Evolutionary conservation across 2,113 vertebrate species (phyloP), one percentile per base, ranked within the genome.

Genomic region (Vireo altiloquus): DNA sequence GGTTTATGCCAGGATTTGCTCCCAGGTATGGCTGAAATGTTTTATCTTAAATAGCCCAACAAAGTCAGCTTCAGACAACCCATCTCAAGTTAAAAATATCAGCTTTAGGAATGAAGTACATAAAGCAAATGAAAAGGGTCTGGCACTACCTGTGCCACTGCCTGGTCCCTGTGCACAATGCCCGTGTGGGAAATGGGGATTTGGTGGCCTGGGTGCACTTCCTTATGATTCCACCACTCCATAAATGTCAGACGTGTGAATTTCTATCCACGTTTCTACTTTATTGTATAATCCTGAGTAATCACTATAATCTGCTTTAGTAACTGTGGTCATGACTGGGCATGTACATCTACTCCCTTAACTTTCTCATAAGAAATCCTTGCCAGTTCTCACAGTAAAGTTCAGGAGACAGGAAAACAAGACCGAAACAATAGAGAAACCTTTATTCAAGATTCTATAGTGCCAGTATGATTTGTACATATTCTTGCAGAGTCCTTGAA

Each of bases 41-140:
- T 96, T 96, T 14, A 59, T 93, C 88, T 72, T 85, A 82, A 86
- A 54, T 6, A 61, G 35, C 63, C 33, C 30, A 11, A 83, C 82
- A 92, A 78, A 44, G 19, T 40, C 70, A 90, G 53, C 70, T 92
- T 76, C 57, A 63, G 88, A 75, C 85, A 90, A 88, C 50, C 54
- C 65, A 37, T 64, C 56, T 91, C 65, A 76, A 72, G 63, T 66
- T 78, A 40, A 91, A 93, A 92, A 61, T 37, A 90, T 0, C 66
- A 42, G 57, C 54, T 83, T 81, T 70, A 66, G 72, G 59, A 47
- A 44, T 31, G 37, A 69, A 74, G 54, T 11, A 46, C 30, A 83
- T 15, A 82, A 69, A 66, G 66, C 64, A 78, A 66, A 46, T 21
- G 15, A 30, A 66, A 81, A 78, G 52, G 50, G 22, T 60, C 59